Evolutionary conservation across 2,113 vertebrate species (phyloP), one percentile per base, ranked within the genome.

Genomic region (Poicephalus gulielmi): DNA sequence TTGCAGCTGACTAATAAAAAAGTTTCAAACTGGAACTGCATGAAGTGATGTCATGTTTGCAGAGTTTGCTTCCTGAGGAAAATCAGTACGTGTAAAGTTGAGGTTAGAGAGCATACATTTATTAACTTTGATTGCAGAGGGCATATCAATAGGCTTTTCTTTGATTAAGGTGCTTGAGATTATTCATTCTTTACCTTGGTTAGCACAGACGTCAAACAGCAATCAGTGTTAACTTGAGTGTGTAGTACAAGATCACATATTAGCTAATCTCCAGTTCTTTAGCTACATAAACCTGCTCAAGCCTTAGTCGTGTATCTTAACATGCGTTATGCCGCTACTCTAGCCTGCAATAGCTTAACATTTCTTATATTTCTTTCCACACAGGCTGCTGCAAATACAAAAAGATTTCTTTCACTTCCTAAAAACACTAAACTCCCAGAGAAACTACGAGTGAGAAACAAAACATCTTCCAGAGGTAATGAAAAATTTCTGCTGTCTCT

Each of bases 371-470:
- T 94, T 92, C 39, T 93, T 96, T 94, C 44, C 47, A 67, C 17
- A 7, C 73, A 98, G 98, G 97, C 96, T 83, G 95, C 96, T 46
- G 92, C 97, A n/a, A 98, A 98, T 83, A 94, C 98, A 31, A 93
- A 98, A 49, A 95, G 98, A 43, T 98, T 98, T 80, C 97, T 98
- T 84, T 98, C 98, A 25, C 98, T 98, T 92, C 98, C 98, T 82
- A 98, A 98, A 95, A 98, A 98, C 49, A 97, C 98, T 66, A 98
- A 98, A 91, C 97, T 98, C 22, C 97, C 98, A 79, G 98, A 98
- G 94, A 98, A 97, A 79, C 93, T 98, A 52, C 97, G 96, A 86
- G 97, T 97, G 88, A 98, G 97, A 96, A 98, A 96, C 55, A 97
- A 96, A 91, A 85, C 96, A 67, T 94, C 97, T 94, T 98, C 97